Evolutionary conservation across 2,797 vertebrate genomes (phyloP), one percentile per base, ranked within the genome.

Genomic region (Enteromius mattozi): DNA sequence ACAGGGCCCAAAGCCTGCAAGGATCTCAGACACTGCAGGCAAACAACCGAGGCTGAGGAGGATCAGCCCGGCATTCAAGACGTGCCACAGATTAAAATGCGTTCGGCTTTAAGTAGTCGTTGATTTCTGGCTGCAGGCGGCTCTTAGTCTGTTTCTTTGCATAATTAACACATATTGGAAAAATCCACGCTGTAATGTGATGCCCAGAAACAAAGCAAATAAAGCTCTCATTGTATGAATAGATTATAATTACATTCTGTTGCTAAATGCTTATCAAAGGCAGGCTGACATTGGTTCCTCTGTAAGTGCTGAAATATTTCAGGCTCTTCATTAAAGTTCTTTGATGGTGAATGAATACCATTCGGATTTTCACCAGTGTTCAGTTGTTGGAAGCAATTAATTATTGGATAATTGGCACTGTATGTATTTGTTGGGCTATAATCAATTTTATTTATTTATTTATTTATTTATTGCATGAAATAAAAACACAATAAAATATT

Each of bases 121-220:
- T 89, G 63, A 88, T 88, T 89, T 90, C 77, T 89, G 86, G 86
- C 78, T 87, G 79, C 12, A 85, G 90, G 85, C 72, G 83, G 54
- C 56, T 89, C 88, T 90, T 80, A 87, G 88, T 90, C 91, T 85
- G 88, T 63, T 88, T 88, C 81, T 84, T 14, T 84, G 45, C 90
- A 80, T 90, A 92, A 92, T 92, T 94, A 91, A 87, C 51, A 77
- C 35, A 86, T 71, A 91, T 82, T 87, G 76, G 81, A 89, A 89
- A 90, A 92, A 63, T 77, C n/a, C 75, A 89, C 35, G 86, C 54
- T 87, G 63, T 54, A 91, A 87, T 80, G 88, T 13, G 63, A 86
- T 88, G 82, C 49, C 72, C 83, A 86, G 88, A 85, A 87, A 86
- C 88, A 45, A 91, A 90, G 72, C 51, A 92, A 92, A 93, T 56